Evolutionary conservation across 1,140 invertebrate species (phyloP), one percentile per base, ranked within the genome.

Genomic region (Ips nitidus): DNA sequence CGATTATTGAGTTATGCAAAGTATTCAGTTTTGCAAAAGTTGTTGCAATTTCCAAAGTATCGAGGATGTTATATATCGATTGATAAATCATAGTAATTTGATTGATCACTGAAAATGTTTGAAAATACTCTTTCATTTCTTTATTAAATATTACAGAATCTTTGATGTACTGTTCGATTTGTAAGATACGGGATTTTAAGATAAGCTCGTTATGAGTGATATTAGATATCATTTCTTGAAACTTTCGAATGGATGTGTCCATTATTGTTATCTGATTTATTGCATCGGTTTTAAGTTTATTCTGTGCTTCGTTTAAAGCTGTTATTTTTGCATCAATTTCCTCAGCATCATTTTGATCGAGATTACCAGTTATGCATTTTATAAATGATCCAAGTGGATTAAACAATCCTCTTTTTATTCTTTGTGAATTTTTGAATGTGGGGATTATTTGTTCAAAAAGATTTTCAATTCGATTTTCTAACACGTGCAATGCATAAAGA

Each of bases 21-120:
- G 47, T 58, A 40, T 69, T 62, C 39, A 63, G n/a, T 53, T 69
- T 69, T 4, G 66, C 36, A 41, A 69, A 69, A 2, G 66, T 69
- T 7, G 56, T 52, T 36, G 66, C 59, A 8, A 63, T 42, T 69
- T 69, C 66, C 7, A 69, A n/a, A n/a, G n/a, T n/a, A n/a, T n/a
- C n/a, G n/a, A n/a, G n/a, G n/a, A n/a, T n/a, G n/a, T n/a, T n/a
- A n/a, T n/a, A n/a, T n/a, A n/a, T n/a, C n/a, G n/a, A n/a, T n/a
- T n/a, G n/a, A n/a, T n/a, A n/a, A n/a, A n/a, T n/a, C n/a, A n/a
- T n/a, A n/a, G n/a, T n/a, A n/a, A n/a, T n/a, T n/a, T n/a, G n/a
- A n/a, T n/a, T n/a, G n/a, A n/a, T n/a, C n/a, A n/a, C n/a, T n/a
- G n/a, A n/a, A n/a, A n/a, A n/a, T n/a, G n/a, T n/a, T n/a, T n/a